Evolutionary conservation across 1,140 invertebrate genomes (phyloP).

Genomic region (Idris sp.): DNA sequence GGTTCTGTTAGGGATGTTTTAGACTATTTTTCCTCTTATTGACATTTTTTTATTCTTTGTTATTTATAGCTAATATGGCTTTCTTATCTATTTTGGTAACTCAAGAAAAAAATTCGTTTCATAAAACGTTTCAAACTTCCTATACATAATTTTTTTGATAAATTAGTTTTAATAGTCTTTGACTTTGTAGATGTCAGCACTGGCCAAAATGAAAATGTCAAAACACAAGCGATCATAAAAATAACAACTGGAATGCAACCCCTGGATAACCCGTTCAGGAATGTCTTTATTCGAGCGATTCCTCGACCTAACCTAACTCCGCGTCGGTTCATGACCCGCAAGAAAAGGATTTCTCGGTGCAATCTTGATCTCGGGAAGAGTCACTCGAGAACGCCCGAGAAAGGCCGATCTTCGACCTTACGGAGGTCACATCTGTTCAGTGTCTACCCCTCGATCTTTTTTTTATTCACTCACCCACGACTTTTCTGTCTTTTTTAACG

Average conservation of each 20-base stretch:
- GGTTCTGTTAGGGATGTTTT: no score
- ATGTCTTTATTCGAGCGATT: conserved; percentile 56
- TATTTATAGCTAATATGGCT: no score
- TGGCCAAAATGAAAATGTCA: conserved; percentile 47
- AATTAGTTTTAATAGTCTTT: no score
- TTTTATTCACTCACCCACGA: background rate
- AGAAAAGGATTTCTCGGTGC: conserved; percentile 51
- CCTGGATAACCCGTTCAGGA: conserved; percentile 44
- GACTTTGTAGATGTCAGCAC: no score
- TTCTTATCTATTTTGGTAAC: no score
- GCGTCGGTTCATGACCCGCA: conserved; percentile 56
- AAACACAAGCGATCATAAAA: conserved; percentile 40
- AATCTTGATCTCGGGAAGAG: conserved; percentile 54
- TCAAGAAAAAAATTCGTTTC: no score
- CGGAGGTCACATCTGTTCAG: conserved; percentile 52
- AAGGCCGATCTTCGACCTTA: conserved; percentile 63
- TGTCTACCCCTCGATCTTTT: background rate
- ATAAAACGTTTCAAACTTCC: no score
- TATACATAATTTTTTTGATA: no score
- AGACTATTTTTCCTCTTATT: no score
- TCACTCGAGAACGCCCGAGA: conserved; percentile 52
- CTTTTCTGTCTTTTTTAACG: conserved; percentile 11
- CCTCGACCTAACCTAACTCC: conserved; percentile 57
- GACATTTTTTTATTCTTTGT: no score
- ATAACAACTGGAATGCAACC: conserved; percentile 32